Evolutionary conservation across 2,888 invertebrate genomes (phyloP), one percentile per base, ranked within the genome.

Genomic region (Leptopilina myrica): DNA sequence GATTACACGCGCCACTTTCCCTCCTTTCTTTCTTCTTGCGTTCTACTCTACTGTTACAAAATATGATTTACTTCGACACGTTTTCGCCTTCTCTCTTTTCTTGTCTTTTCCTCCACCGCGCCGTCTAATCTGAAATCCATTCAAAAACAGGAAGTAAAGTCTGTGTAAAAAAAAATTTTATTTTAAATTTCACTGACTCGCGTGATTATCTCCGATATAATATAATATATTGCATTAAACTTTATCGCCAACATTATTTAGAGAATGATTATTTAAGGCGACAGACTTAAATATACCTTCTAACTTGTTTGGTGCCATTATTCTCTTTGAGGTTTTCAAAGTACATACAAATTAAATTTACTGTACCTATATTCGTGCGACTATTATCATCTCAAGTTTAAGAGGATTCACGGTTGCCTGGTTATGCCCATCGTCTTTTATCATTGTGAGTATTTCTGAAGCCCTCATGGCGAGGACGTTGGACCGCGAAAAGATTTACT

Each of bases 1-100:
- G 89, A 89, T 89, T 90, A 90, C 86, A 85, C 86, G 87, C 85
- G 84, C 86, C 86, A 88, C 84, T 86, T 87, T 87, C 83, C 83
- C 86, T 84, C 79, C 81, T 84, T 85, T 82, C 80, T 82, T 82
- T 75, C 82, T 82, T 83, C 65, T 79, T 80, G 80, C 81, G 64
- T 80, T 81, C 78, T 20, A 62, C 62, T 62, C 62, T 62, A 62
- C 78, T 65, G 33, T 73, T 56, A 53, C 73, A 40, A 53, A 73
- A 73, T 73, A 73, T 73, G 73, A 73, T 73, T 73, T 73, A 56
- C 56, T 73, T 69, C n/a, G n/a, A 69, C 69, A 56, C 69, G 69
- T 26, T 73, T 73, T 73, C 14, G 12, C 8, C 69, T 12, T 73
- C 76, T 53, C 64, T 49, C 53, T 66, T 20, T 56, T 66, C 33